phyloP scores from a whole-genome alignment of 2,113 vertebrate species.

The Hemichromis elongatus region DNA sequence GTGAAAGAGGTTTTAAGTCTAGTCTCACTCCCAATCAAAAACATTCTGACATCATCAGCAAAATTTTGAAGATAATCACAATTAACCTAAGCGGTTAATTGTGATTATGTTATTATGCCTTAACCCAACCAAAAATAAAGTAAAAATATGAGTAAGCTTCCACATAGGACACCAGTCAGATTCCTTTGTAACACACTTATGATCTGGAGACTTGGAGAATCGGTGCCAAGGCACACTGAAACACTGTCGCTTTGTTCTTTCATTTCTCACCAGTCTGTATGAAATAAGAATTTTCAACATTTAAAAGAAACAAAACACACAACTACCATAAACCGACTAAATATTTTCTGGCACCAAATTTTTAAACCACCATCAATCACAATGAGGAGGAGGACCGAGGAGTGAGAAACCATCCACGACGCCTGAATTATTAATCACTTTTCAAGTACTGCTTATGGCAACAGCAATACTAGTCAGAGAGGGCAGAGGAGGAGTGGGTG shows the following conservation, averaged over 20 bases:
- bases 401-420: background rate
- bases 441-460: slow-evolving; percentile 10
- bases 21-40: background rate
- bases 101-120: too few species aligned
- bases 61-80: background rate
- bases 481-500: background rate
- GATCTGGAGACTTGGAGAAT: background rate
- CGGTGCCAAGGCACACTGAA: background rate
- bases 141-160: background rate
- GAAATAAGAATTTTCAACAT: slow-evolving; percentile 14
- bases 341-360: slow-evolving; percentile 25
- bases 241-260: background rate
- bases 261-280: background rate
- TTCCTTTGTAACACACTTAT: background rate
- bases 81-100: too few species aligned
- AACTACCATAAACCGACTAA: background rate
- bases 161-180: background rate
- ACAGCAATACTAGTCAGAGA: background rate
- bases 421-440: slow-evolving; percentile 10
- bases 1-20: fast-evolving
- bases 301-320: background rate
- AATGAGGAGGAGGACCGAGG: slow-evolving; percentile 10
- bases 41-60: background rate
- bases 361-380: background rate
- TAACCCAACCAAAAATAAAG: background rate